Conservation (phyloP, 2,888 invertebrate genomes). For the Euspilapteryx auroguttella region DNA sequence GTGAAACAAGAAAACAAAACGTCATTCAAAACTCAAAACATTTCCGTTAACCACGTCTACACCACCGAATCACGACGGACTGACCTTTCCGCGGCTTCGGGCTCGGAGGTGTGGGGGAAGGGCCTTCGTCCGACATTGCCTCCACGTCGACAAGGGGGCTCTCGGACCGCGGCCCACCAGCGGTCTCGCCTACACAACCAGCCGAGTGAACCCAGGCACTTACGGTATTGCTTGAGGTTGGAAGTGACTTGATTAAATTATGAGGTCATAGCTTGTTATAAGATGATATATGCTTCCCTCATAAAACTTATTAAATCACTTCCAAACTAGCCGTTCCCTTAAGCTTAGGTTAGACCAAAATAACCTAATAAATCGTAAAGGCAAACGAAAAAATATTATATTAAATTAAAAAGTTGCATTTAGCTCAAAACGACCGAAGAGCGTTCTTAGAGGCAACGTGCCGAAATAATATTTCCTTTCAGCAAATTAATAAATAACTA, state of each 20-base stretch:
- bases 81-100: conserved; percentile 60
- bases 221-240: too few relatives aligned
- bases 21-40: too few relatives aligned
- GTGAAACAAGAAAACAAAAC: too few relatives aligned
- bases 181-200: conserved; percentile 64
- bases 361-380: too few relatives aligned
- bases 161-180: conserved; percentile 58
- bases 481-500: conserved; percentile 51
- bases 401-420: conserved; percentile 17
- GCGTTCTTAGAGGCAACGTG: conserved; percentile 36
- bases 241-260: too few relatives aligned
- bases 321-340: too few relatives aligned
- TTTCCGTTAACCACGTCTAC: too few relatives aligned
- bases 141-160: conserved; percentile 71
- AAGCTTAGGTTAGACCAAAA: too few relatives aligned
- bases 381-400: conserved; percentile 20
- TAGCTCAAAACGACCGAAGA: conserved; percentile 14
- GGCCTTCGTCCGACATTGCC: conserved; percentile 63
- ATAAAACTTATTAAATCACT: too few relatives aligned
- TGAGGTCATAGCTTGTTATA: too few relatives aligned
- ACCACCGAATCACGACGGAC: too few relatives aligned
- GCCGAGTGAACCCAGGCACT: not conserved
- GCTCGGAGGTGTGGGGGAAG: conserved; percentile 38
- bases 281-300: too few relatives aligned
- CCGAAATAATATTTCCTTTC: conserved; percentile 50